Percentiles rank a stretch among this genome's conserved stretches.
These are phyloP conservation scores for Mamestra configurata DNA, from an alignment of 1,140 invertebrate species.

Conservation along the genomic window DNA sequence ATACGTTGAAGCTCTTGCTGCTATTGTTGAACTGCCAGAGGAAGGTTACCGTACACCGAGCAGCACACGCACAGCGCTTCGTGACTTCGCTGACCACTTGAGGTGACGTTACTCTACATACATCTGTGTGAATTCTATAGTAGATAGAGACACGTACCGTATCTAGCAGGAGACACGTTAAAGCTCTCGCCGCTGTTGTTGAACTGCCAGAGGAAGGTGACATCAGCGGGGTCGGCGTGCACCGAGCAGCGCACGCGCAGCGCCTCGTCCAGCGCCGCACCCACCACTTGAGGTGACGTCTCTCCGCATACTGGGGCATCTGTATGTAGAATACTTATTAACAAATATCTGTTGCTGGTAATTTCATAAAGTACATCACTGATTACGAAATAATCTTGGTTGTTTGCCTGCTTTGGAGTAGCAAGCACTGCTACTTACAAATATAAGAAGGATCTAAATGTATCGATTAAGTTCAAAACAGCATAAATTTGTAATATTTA, in stretches of 20 bases:
- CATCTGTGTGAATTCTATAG: constrained; percentile 91
- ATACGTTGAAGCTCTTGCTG: constrained; percentile 94
- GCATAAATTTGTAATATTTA: too few relatives aligned
- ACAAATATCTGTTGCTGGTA: too few relatives aligned
- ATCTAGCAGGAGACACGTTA: constrained; percentile 91
- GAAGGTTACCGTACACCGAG: constrained; percentile 94
- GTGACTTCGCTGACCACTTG: constrained; percentile 94
- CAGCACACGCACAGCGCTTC: constrained; percentile 94
- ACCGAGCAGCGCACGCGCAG: constrained; percentile 94
- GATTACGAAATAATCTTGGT: too few relatives aligned
- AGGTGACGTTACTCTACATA: constrained; percentile 91
- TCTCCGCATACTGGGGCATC: constrained; percentile 94
- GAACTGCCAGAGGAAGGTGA: constrained; percentile 96
- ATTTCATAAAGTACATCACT: too few relatives aligned
- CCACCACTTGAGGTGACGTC: constrained; percentile 92
- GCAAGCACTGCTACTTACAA: too few relatives aligned
- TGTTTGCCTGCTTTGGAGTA: too few relatives aligned
- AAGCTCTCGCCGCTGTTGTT: constrained; percentile 96
- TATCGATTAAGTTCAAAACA: too few relatives aligned
- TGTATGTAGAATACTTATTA: constrained; percentile 81
- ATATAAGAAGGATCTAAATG: too few relatives aligned
- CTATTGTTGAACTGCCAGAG: constrained; percentile 97
- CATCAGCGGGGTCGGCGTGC: constrained; percentile 94
- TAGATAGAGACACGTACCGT: constrained; percentile 80
- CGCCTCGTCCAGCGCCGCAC: constrained; percentile 94